A percentile compares a stretch with the other conserved stretches of the same genome.
These are phyloP conservation scores for Siderastrea radians DNA, from an alignment of 92 coral and sea anemone genomes.

Conservation along the genomic window DNA sequence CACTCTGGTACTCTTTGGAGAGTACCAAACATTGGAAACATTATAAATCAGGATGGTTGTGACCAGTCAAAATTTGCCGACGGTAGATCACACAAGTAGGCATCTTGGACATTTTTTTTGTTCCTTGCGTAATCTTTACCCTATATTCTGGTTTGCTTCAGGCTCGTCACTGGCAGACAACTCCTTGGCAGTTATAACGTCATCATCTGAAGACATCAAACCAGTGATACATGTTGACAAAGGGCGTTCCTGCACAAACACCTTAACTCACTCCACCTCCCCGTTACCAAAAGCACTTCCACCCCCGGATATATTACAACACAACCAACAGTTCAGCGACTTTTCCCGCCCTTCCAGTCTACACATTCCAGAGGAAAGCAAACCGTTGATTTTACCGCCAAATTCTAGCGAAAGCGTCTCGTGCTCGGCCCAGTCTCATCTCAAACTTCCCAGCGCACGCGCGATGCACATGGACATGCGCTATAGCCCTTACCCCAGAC, in stretches of 20 bases:
- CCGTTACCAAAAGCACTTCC: conserved; percentile 29
- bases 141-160: not conserved
- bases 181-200: conserved; percentile 7
- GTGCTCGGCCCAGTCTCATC: conserved; percentile 71
- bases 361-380: conserved; percentile 77
- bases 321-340: conserved; percentile 59
- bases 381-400: conserved; percentile 69
- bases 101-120: too few species aligned
- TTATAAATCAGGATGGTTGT: too few species aligned
- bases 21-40: too few species aligned
- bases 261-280: conserved; percentile 36
- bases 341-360: conserved; percentile 63
- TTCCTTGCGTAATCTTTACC: not conserved
- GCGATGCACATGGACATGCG: conserved; percentile 93
- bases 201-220: conserved; percentile 51
- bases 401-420: conserved; percentile 59
- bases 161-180: conserved; percentile 20
- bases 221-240: conserved; percentile 39
- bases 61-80: too few species aligned
- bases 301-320: conserved; percentile 18
- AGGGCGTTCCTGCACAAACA: conserved; percentile 20
- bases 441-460: conserved; percentile 79
- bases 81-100: too few species aligned
- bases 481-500: conserved; percentile 87
- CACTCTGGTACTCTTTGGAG: too few species aligned